Evolutionary conservation across 2,113 vertebrate species (phyloP).

Genomic region (Gobio gobio): DNA sequence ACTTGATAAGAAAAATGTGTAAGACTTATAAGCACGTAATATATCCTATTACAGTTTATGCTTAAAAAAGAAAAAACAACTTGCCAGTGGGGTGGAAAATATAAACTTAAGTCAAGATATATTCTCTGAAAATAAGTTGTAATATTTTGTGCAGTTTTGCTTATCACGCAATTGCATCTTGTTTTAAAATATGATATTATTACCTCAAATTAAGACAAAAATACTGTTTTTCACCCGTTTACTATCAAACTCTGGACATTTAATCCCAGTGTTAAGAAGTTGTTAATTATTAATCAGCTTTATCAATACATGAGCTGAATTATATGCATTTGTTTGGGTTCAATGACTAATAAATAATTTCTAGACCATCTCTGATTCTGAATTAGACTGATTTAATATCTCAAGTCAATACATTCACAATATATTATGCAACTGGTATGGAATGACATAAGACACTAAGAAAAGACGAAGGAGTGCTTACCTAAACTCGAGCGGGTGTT

Average conservation of each 20-base stretch:
- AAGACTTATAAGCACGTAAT: too few relatives aligned
- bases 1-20: background rate
- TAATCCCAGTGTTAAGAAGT: background rate
- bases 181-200: background rate
- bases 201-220: background rate
- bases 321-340: background rate
- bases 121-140: background rate
- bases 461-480: slow-evolving; percentile 59
- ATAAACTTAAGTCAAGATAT: too few relatives aligned
- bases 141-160: background rate
- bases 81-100: too few relatives aligned
- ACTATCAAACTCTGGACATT: background rate
- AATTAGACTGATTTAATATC: background rate
- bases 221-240: background rate
- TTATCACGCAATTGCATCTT: background rate
- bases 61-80: too few relatives aligned
- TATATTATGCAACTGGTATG: background rate
- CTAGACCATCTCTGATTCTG: background rate
- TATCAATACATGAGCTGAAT: background rate
- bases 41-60: too few relatives aligned
- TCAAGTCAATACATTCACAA: background rate
- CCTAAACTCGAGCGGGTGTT: slow-evolving; percentile 95
- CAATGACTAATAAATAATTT: background rate
- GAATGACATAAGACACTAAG: background rate
- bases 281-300: background rate